Conservation (phyloP, 2,113 vertebrate species). For the Oryzias javanicus region DNA sequence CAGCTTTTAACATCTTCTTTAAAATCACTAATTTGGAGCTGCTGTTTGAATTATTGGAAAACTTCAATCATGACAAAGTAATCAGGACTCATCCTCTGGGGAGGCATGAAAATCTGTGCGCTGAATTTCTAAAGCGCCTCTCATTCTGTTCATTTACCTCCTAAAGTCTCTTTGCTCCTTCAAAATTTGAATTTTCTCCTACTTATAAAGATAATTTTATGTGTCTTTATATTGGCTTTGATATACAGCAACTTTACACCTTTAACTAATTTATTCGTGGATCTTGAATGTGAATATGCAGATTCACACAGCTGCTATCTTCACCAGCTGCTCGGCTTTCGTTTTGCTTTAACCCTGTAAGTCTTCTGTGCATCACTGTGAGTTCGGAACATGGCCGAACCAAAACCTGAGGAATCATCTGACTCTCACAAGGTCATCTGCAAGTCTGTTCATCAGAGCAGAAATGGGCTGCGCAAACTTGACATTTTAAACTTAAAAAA, state of each 20-base stretch:
- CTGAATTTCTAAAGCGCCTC: not conserved
- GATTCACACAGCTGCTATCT: not conserved
- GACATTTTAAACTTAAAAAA: no score
- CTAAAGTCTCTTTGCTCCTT: not conserved
- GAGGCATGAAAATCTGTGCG: not conserved
- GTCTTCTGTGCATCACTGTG: not conserved
- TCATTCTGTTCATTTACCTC: not conserved
- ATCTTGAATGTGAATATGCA: slow-evolving; percentile 1
- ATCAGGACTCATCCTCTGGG: not conserved
- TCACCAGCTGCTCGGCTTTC: slow-evolving; percentile 4
- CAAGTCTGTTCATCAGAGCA: no score
- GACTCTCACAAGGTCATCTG: no score
- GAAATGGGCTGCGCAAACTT: no score
- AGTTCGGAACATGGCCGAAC: no score
- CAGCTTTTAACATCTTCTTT: no score
- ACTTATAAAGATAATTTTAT: not conserved
- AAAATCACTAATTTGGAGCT: no score
- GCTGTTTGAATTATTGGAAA: no score
- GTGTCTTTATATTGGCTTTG: not conserved
- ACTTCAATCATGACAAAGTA: no score
- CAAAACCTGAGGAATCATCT: no score
- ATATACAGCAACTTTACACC: not conserved
- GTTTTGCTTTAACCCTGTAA: not conserved
- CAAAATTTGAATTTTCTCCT: not conserved
- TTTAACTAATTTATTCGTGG: not conserved